Evolutionary conservation across 2,797 vertebrate genomes (phyloP).

Genomic region (Peromyscus eremicus): DNA sequence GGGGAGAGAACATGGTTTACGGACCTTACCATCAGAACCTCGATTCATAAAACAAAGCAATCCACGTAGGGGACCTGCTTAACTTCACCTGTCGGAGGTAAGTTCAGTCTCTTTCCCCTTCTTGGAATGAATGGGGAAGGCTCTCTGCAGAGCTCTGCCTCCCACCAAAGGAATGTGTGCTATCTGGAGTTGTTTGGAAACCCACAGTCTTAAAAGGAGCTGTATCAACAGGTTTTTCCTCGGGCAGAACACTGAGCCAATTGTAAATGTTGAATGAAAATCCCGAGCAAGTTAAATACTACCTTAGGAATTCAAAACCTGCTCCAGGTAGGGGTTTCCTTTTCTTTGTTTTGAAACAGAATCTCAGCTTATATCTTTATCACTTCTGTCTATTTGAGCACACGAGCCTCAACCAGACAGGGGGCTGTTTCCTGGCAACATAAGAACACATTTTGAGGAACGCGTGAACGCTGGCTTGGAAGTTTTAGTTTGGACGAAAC

Average conservation of each 20-base stretch:
- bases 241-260: constrained; percentile 53
- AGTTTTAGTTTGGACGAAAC: background rate
- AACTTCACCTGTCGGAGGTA: constrained; percentile 75
- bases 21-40: constrained; percentile 58
- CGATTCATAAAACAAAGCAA: constrained; percentile 57
- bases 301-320: constrained; percentile 76
- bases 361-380: constrained; percentile 48
- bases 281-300: constrained; percentile 74
- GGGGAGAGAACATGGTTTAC: background rate
- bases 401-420: background rate
- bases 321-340: background rate
- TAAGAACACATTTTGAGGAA: constrained; percentile 45
- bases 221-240: constrained; percentile 77
- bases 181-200: constrained; percentile 78
- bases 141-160: constrained; percentile 60
- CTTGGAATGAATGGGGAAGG: constrained; percentile 72
- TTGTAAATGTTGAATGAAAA: constrained; percentile 76
- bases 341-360: background rate
- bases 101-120: constrained; percentile 69
- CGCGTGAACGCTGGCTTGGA: constrained; percentile 10
- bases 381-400: constrained; percentile 61
- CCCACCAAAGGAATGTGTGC: constrained; percentile 80
- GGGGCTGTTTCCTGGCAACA: constrained; percentile 40
- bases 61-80: constrained; percentile 76
- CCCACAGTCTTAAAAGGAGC: constrained; percentile 73